Evolutionary conservation across 2,888 invertebrate genomes (phyloP), one percentile per base, ranked within the genome.

Genomic region (Rosalia funebris): DNA sequence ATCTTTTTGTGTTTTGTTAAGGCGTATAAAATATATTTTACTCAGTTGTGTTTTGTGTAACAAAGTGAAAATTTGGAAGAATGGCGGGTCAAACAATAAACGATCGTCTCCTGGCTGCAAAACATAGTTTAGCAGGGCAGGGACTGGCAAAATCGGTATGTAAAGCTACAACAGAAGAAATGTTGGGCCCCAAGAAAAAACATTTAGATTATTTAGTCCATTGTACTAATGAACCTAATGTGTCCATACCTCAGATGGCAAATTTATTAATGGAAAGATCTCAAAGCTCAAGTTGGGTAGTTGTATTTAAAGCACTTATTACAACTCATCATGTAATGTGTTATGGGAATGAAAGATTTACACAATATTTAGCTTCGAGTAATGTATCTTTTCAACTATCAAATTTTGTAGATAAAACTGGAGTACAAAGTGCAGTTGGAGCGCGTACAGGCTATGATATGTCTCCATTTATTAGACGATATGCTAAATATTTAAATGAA

Each of bases 91-190:
- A 98, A 88, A 98, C 97, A 82, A 95, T 98, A 83, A 95, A 94
- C 87, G 98, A 98, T 86, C 91, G 98, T 84, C 89, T 99, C 77
- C 88, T 96, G 80, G 98, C 99, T 77, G 99, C 99, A 74, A 93
- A 95, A 83, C 97, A 98, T 86, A 98, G 97, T 84, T 89, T 99
- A 82, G 97, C 98, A 83, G 99, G 99, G 77, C 98, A 98, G 87
- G 98, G 98, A 76, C 88, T 99, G 79, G 99, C 98, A 69, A 99
- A 99, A 87, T 96, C 98, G 73, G 98, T 99, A 75, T 98, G 99
- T 88, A 99, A 99, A 88, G 98, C 99, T 66, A 99, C 99, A 71
- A 99, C 99, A 73, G 99, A 99, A 88, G 99, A 99, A 87, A 90
- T 98, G 86, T 95, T 98, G 84, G 98, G 96, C 70, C 99, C 99